Conservation (phyloP, 1,140 invertebrate species). For the Thaumetopoea pityocampa region DNA sequence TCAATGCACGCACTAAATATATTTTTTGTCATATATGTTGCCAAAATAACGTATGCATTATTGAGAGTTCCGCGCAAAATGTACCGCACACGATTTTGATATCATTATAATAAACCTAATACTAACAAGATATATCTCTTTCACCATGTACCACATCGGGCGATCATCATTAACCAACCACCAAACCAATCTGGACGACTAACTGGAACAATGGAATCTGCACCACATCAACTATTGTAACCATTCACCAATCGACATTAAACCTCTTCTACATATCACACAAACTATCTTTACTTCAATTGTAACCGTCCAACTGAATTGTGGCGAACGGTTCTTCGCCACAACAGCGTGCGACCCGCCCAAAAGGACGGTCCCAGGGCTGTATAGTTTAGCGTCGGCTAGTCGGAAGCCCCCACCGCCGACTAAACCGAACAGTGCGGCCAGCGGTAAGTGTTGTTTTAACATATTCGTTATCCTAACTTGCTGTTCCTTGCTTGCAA, state of each 20-base stretch:
- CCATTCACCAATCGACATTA: constrained; percentile 13
- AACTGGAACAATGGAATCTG: too few species aligned
- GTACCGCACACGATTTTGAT: too few species aligned
- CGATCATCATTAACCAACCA: constrained; percentile 15
- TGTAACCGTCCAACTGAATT: constrained; percentile 5
- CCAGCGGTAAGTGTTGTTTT: constrained; percentile 40
- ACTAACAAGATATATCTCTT: constrained; percentile 24
- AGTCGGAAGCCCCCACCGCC: constrained; percentile 55
- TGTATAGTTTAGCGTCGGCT: constrained; percentile 51
- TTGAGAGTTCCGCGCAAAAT: too few species aligned
- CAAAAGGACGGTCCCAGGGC: constrained; percentile 45
- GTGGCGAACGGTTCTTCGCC: not conserved
- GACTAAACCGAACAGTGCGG: constrained; percentile 39
- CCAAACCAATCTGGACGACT: too few species aligned
- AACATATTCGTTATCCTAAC: too few species aligned
- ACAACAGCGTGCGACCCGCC: constrained; percentile 49
- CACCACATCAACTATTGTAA: constrained; percentile 11
- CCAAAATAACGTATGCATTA: too few species aligned
- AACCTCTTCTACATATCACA: too few species aligned
- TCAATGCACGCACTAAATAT: too few species aligned
- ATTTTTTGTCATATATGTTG: too few species aligned
- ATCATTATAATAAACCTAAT: not conserved
- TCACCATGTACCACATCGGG: constrained; percentile 24
- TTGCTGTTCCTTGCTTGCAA: too few species aligned
- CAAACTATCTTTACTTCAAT: constrained; percentile 2